These are phyloP conservation scores for Octomys mimax DNA, from an alignment of 2,797 vertebrate genomes.

Conservation along the genomic window DNA sequence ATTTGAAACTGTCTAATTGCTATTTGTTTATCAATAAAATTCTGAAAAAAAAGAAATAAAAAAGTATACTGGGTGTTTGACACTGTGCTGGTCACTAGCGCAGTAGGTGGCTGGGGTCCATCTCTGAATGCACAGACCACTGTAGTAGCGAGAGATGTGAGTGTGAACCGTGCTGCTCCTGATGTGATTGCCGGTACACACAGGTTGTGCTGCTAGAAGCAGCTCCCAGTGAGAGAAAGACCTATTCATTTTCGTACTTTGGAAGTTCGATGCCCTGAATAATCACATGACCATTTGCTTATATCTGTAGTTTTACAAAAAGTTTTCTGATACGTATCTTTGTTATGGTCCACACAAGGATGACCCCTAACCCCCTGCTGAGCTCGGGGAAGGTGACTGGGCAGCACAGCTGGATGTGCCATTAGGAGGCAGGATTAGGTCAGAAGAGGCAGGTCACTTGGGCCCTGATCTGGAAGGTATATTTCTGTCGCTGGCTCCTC, in stretches of 20 bases:
- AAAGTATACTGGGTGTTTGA: too few species aligned
- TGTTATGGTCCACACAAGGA: not conserved
- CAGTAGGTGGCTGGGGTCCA: not conserved
- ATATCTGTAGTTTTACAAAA: not conserved
- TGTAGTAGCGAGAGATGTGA: not conserved
- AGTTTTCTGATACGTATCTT: not conserved
- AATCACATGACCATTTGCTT: not conserved
- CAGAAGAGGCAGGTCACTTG: not conserved
- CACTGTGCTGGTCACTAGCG: not conserved
- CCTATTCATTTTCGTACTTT: not conserved
- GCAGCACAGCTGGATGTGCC: not conserved
- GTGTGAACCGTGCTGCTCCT: fast-evolving
- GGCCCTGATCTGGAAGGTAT: not conserved
- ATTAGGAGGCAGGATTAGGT: not conserved
- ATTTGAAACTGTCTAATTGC: too few species aligned
- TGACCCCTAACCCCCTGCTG: not conserved
- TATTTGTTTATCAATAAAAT: too few species aligned
- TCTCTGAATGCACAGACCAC: not conserved
- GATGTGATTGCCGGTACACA: fast-evolving
- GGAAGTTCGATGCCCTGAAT: not conserved
- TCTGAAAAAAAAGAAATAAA: too few species aligned
- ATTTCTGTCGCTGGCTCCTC: not conserved
- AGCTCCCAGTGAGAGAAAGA: not conserved
- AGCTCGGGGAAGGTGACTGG: not conserved
- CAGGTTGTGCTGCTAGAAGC: fast-evolving